Conservation (phyloP, 37 sponge, comb jelly and placozoan species). For the Tethya wilhelma region DNA sequence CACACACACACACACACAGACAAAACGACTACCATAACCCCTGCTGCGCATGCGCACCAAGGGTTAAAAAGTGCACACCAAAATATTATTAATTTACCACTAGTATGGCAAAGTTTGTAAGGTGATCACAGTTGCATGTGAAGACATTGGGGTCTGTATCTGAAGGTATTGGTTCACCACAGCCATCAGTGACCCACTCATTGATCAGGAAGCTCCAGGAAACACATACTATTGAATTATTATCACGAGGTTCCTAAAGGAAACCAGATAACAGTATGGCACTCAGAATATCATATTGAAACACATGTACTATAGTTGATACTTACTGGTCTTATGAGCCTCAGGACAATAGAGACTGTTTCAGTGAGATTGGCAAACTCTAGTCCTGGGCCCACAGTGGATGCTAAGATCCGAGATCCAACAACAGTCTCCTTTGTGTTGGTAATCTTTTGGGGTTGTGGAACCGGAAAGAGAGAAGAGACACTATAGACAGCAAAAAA, state of each 20-base stretch:
- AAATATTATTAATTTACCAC: conserved; percentile 19
- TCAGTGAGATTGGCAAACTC: background rate
- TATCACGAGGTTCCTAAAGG: too few species aligned
- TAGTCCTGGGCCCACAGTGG: background rate
- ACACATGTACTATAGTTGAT: background rate
- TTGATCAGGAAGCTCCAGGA: too few species aligned
- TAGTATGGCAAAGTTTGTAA: conserved; percentile 65
- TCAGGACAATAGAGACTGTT: background rate
- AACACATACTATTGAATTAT: too few species aligned
- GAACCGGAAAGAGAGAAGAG: conserved; percentile 3
- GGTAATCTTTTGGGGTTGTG: too few species aligned
- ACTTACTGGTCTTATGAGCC: background rate
- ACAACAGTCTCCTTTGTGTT: too few species aligned
- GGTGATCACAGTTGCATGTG: conserved; percentile 34
- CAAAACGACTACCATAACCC: too few species aligned
- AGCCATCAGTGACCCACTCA: conserved; percentile 51
- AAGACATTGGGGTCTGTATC: background rate
- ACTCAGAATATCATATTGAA: too few species aligned
- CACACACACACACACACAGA: conserved; percentile 15
- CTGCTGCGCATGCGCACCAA: too few species aligned
- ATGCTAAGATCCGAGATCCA: conserved; percentile 1
- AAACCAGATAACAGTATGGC: too few species aligned
- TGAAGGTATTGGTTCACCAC: background rate
- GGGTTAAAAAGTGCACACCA: too few species aligned
- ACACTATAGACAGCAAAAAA: conserved; percentile 6